phyloP scores from a whole-genome alignment of 2,113 vertebrate genomes.

The Poeciliopsis retropinna region DNA sequence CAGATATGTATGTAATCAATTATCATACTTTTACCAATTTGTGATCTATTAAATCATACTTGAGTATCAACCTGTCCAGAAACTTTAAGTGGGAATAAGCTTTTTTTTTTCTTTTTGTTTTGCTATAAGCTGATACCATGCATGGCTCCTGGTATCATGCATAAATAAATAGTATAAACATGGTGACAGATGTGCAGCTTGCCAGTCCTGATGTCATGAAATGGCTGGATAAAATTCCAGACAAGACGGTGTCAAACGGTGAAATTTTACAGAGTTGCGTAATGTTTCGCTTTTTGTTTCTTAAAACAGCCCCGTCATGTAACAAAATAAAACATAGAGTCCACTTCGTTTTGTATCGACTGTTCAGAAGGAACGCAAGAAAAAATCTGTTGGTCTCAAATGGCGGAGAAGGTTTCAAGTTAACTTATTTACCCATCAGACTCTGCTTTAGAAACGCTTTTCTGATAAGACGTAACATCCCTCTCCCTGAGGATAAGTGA shows the following conservation, averaged over 20 bases:
- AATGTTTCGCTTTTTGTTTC: not conserved
- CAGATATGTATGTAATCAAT: too few species aligned
- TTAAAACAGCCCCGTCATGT: not conserved
- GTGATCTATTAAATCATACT: too few species aligned
- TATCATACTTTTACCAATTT: too few species aligned
- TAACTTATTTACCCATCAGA: constrained; percentile 78
- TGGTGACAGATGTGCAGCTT: constrained; percentile 6
- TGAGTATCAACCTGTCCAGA: too few species aligned
- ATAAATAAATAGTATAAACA: too few species aligned
- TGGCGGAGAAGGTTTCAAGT: constrained; percentile 60
- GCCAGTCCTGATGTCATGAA: constrained; percentile 19
- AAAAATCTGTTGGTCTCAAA: constrained; percentile 46
- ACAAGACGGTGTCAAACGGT: not conserved
- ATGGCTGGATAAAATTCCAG: constrained; percentile 11
- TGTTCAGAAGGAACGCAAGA: not conserved
- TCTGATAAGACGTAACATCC: constrained; percentile 74
- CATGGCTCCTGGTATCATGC: too few species aligned
- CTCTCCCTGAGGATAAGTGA: constrained; percentile 54
- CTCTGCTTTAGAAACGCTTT: constrained; percentile 76
- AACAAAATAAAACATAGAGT: not conserved
- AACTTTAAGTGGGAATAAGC: too few species aligned
- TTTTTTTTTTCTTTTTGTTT: too few species aligned
- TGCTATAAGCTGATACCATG: too few species aligned
- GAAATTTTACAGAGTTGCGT: not conserved
- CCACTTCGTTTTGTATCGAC: not conserved